Base-by-base conservation (phyloP, 2,113 vertebrate genomes). In the Microcebus ravelobensis region DNA sequence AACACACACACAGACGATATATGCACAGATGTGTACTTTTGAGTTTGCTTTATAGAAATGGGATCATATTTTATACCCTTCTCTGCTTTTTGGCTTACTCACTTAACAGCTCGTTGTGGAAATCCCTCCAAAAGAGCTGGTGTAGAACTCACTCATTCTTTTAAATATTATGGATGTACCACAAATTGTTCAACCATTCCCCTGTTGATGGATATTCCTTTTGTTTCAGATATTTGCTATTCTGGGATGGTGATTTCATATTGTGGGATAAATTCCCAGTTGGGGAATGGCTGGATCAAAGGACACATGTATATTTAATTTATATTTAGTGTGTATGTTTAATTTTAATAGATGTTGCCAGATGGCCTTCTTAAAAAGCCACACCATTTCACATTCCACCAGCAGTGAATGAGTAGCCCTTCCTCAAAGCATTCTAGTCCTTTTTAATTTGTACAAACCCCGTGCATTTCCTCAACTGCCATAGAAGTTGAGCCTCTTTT, bases 151-250 rank as follows among this genome's bases (percentile, higher is more conserved):
- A 91, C 5, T 65, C 59, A 80, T 95, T 71, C 59, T 87, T 93
- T 81, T 45, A 92, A 94, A 87, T 92, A 76, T 80, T 83, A n/a
- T 68, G 15, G 23, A 90, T 80, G 23, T 23, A 52, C 25, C 67
- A 86, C 20, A 92, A 59, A 85, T 52, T 39, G 76, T 87, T 76
- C 48, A 92, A 15, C 27, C 31, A 92, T 94, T 81, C 52, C 13
- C 36, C 31, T 15, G 23, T 39, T 92, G 70, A 95, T 94, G 70
- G n/a, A 73, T 90, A 59, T 81, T 92, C 12, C 34, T 61, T 77
- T 94, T 87, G 25, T 95, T 97, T 84, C 79, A 92, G 88, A 68
- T 8, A 55, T 85, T 96, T 90, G 92, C 27, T 36, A 57, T 25
- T 84, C 39, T 84, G 50, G 71, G 36, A 25, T 76, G 61, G 52